Conservation (phyloP, 1,140 invertebrate genomes). For the Drosophila ercepeae region DNA sequence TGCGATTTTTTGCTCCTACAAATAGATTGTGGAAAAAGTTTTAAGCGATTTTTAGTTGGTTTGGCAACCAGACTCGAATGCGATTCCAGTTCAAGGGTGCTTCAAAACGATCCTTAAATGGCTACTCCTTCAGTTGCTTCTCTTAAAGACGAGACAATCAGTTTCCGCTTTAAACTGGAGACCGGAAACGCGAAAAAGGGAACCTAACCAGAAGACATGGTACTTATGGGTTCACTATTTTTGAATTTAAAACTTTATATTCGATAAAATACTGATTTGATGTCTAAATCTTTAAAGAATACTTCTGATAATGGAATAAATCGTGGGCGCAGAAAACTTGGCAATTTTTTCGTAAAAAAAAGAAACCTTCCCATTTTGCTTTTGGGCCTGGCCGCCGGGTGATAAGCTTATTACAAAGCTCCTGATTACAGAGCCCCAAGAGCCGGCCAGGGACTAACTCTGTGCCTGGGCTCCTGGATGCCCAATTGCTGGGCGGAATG, state of each 20-base stretch:
- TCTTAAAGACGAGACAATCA: not conserved
- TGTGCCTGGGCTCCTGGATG: conserved; percentile 10
- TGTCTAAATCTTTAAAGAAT: conserved; percentile 10
- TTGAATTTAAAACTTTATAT: not conserved
- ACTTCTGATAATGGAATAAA: conserved; percentile 22
- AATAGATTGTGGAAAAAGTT: conserved; percentile 49
- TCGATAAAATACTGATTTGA: conserved; percentile 13
- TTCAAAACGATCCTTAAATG: not conserved
- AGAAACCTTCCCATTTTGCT: conserved; percentile 9
- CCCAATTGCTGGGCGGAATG: conserved; percentile 13
- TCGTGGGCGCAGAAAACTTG: conserved; percentile 7
- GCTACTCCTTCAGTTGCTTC: too few species aligned
- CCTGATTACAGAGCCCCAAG: conserved; percentile 27
- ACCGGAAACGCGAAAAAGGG: not conserved
- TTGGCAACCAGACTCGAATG: conserved; percentile 14
- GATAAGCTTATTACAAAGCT: conserved; percentile 48
- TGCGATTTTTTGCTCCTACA: conserved; percentile 17
- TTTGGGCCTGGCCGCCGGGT: conserved; percentile 36
- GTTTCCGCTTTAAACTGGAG: not conserved
- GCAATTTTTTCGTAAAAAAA: not conserved
- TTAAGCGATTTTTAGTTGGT: conserved; percentile 56
- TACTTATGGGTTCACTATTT: too few species aligned
- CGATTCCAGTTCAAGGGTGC: conserved; percentile 15
- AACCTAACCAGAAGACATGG: too few species aligned
- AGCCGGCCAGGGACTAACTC: not conserved